These are phyloP conservation scores for Hypolimnas misippus DNA, from an alignment of 2,888 invertebrate species.

Conservation along the genomic window DNA sequence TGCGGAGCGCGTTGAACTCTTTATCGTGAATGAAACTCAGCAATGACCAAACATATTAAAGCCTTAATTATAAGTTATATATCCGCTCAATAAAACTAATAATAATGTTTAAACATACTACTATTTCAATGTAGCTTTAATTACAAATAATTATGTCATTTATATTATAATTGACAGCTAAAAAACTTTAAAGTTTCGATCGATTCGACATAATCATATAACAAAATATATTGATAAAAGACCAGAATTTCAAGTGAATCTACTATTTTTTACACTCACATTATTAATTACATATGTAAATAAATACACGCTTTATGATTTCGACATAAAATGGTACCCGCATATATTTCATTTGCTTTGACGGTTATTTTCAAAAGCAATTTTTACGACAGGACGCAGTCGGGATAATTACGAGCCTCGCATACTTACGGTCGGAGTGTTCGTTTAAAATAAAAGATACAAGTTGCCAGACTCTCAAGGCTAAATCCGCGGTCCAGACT, in stretches of 20 bases:
- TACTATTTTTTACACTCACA: neutral
- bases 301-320: neutral
- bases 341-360: neutral
- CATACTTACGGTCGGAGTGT: conserved; percentile 21
- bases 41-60: neutral
- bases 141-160: neutral
- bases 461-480: conserved; percentile 27
- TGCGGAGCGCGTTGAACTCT: conserved; percentile 43
- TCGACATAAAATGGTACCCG: neutral
- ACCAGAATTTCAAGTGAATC: neutral
- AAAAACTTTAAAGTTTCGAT: neutral
- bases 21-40: conserved; percentile 12
- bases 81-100: too few species aligned
- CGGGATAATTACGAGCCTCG: conserved; percentile 17
- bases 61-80: neutral
- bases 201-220: neutral
- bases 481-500: conserved; percentile 34
- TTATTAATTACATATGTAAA: neutral
- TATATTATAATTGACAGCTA: neutral
- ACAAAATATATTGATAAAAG: neutral
- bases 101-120: too few species aligned
- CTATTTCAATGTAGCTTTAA: too few species aligned
- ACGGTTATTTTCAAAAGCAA: neutral
- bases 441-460: conserved; percentile 22
- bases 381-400: conserved; percentile 5